Percentiles rank a stretch among this genome's conserved stretches.
These are phyloP conservation scores for Drosophila navojoa DNA, from an alignment of 1,140 invertebrate genomes.

Conservation along the genomic window DNA sequence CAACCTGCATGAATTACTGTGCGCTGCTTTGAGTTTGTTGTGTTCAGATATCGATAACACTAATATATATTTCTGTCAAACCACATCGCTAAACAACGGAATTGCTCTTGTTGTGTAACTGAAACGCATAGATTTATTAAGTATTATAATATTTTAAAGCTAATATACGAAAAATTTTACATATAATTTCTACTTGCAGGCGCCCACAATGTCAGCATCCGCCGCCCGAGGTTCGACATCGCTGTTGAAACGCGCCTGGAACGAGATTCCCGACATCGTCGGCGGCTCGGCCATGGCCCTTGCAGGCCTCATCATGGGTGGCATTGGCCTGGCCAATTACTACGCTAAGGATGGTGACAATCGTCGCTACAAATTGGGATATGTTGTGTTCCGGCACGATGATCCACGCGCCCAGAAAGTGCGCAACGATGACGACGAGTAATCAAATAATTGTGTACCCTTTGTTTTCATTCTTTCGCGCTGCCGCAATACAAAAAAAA, in stretches of 20 bases:
- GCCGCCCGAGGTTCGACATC: slow-evolving; percentile 66
- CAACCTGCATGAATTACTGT: neutral
- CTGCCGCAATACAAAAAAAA: slow-evolving; percentile 35
- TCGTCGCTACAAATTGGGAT: slow-evolving; percentile 86
- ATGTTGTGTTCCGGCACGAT: slow-evolving; percentile 87
- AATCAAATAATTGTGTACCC: slow-evolving; percentile 34
- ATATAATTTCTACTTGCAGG: slow-evolving; percentile 9
- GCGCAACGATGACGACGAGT: slow-evolving; percentile 82
- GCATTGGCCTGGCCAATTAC: slow-evolving; percentile 85
- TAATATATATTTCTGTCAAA: neutral
- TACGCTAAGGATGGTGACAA: slow-evolving; percentile 87
- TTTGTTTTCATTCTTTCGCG: slow-evolving; percentile 11
- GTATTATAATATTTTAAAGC: slow-evolving; percentile 24
- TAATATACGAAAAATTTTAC: neutral
- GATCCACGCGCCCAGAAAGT: slow-evolving; percentile 86
- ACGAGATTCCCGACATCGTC: slow-evolving; percentile 88
- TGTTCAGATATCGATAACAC: slow-evolving; percentile 24
- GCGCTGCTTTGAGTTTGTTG: neutral
- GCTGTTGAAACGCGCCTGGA: slow-evolving; percentile 86
- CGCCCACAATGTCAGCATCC: slow-evolving; percentile 66
- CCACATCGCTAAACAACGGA: slow-evolving; percentile 45
- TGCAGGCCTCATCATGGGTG: slow-evolving; percentile 84
- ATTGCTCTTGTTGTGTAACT: slow-evolving; percentile 60
- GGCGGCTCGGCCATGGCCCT: slow-evolving; percentile 85
- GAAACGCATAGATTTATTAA: slow-evolving; percentile 52